These are phyloP conservation scores for Thyatira batis DNA, from an alignment of 2,888 invertebrate species.

Conservation along the genomic window DNA sequence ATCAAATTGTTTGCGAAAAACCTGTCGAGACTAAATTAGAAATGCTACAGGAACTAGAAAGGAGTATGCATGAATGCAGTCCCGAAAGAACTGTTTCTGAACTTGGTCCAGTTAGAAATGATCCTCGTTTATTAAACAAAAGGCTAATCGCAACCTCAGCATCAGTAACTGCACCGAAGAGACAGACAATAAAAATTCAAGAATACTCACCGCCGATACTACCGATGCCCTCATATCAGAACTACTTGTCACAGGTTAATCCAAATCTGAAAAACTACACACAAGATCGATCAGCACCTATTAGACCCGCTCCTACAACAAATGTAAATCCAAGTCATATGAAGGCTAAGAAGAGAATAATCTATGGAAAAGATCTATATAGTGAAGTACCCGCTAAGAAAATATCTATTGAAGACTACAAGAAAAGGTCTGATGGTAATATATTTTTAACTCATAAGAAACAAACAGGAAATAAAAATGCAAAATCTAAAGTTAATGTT, in stretches of 20 bases:
- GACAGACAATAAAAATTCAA: neutral
- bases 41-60: conserved; percentile 33
- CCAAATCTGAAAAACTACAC: neutral
- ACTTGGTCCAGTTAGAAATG: no score
- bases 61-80: conserved; percentile 13
- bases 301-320: neutral
- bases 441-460: neutral
- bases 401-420: conserved; percentile 53
- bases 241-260: conserved; percentile 18
- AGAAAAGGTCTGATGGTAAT: conserved; percentile 29
- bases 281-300: neutral
- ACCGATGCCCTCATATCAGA: conserved; percentile 54
- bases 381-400: conserved; percentile 31
- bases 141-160: no score
- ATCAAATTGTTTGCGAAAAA: no score
- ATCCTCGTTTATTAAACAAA: no score
- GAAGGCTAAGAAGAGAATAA: neutral
- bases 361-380: conserved; percentile 6
- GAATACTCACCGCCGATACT: conserved; percentile 61
- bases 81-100: neutral
- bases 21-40: conserved; percentile 20
- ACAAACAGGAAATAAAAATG: neutral
- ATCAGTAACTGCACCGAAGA: neutral
- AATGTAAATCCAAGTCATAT: neutral
- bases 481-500: neutral